Base-by-base conservation (phyloP, 2,797 vertebrate species). In the Xenops minutus region DNA sequence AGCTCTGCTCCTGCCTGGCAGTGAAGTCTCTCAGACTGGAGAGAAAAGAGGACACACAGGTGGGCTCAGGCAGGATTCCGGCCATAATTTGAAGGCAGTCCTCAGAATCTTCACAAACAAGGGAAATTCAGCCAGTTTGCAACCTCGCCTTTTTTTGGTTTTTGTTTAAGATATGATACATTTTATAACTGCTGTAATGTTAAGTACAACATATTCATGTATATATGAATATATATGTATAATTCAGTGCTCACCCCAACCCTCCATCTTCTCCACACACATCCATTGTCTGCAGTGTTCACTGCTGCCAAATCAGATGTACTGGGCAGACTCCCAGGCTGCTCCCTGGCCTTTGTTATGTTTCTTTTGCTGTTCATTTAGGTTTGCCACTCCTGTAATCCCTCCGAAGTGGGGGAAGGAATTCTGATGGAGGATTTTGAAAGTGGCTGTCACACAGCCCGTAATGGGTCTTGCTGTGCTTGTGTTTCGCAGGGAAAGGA, bases 401-500 rank as follows among this genome's bases (percentile, higher is more conserved):
- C 21, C 34, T 76, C 10, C 59, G 63, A 55, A 79, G 59, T 26
- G 24, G 23, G 81, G 63, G 69, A 72, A 86, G 44, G 44, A 85
- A 43, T 75, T 92, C 62, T 49, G 34, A 44, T 26, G 36, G 61
- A 13, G 29, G 48, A 59, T 72, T 91, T 88, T 32, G 76, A 62
- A 62, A 23, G 21, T 81, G 16, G 7, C 85, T 93, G 87, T 77
- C 73, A 62, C 21, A 14, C 30, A 76, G 74, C 41, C 96, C 12
- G 11, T 76, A 24, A 78, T 55, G 43, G 43, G 2, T 56, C 56
- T 78, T 78, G 29, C 15, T 92, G 44, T 88, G 51, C 84, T 91
- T 95, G 29, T 88, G 13, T 82, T 95, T 82, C 21, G 6, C 96
- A 99, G 99, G 99, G 99, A 56, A 99, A 99, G 95, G 99, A 99